phyloP scores from a whole-genome alignment of 2,113 vertebrate species.

The Dendropsophus ebraccatus region DNA sequence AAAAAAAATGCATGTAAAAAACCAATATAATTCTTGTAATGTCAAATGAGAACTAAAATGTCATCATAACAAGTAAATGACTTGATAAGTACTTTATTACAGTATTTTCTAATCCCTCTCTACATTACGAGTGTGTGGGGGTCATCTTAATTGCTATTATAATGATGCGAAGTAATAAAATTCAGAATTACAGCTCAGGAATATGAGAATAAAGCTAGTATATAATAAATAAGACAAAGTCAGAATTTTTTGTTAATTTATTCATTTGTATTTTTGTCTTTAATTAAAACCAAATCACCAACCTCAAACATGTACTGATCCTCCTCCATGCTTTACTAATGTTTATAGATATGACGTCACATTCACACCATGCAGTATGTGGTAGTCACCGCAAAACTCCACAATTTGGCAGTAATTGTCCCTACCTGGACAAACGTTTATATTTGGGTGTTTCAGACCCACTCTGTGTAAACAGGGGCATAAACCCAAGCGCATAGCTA shows the following conservation, averaged over 20 bases:
- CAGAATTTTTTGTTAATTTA: background rate
- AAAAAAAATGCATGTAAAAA: slow-evolving; percentile 21
- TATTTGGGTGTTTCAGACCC: too few relatives aligned
- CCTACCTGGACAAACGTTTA: too few relatives aligned
- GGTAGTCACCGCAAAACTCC: too few relatives aligned
- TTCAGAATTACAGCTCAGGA: background rate
- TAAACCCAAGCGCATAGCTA: too few relatives aligned
- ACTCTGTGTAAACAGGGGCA: too few relatives aligned
- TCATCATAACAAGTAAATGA: slow-evolving; percentile 22
- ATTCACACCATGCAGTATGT: too few relatives aligned
- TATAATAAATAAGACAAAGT: background rate
- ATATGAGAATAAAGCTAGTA: background rate
- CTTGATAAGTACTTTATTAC: background rate
- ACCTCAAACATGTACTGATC: too few relatives aligned
- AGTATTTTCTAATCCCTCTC: background rate
- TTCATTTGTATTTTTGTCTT: too few relatives aligned
- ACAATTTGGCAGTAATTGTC: too few relatives aligned
- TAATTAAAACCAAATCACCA: too few relatives aligned
- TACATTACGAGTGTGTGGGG: background rate
- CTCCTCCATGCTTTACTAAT: too few relatives aligned
- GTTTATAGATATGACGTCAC: too few relatives aligned
- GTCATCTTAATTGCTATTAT: background rate
- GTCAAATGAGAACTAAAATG: slow-evolving; percentile 37
- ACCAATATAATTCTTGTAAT: slow-evolving; percentile 16
- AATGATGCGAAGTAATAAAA: background rate